phyloP scores from a whole-genome alignment of 2,797 vertebrate genomes.

The Clamator glandarius region DNA sequence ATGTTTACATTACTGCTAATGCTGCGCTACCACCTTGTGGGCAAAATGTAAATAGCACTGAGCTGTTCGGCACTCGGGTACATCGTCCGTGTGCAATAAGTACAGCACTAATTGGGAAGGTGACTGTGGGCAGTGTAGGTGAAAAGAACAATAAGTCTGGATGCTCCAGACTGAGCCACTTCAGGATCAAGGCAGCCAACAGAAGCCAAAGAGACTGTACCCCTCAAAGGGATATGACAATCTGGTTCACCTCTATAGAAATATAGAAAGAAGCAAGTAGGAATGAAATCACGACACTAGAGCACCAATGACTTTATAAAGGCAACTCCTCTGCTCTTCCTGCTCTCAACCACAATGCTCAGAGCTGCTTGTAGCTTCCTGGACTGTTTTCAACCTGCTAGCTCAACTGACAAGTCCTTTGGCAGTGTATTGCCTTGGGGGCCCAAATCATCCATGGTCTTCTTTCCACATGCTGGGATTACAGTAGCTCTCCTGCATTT shows the following conservation, averaged over 20 bases:
- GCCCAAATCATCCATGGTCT: background rate
- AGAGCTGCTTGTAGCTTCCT: background rate
- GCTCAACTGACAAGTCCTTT: background rate
- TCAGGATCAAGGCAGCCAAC: background rate
- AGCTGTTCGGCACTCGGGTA: background rate
- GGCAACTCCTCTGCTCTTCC: background rate
- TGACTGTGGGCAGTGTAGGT: background rate
- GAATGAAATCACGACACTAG: background rate
- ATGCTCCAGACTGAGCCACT: background rate
- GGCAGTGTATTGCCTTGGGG: background rate
- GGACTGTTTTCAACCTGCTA: background rate
- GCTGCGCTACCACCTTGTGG: constrained; percentile 79
- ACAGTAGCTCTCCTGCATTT: background rate
- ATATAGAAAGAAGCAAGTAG: background rate
- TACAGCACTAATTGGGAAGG: background rate
- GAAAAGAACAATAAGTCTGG: background rate
- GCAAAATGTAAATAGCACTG: constrained; percentile 44
- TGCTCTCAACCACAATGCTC: background rate
- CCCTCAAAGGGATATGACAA: background rate
- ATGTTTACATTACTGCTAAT: constrained; percentile 58
- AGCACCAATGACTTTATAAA: background rate
- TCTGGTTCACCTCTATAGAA: background rate
- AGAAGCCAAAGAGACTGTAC: background rate
- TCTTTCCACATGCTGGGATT: background rate
- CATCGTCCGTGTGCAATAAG: fast-evolving